phyloP scores from a whole-genome alignment of 1,140 invertebrate species.

The Trachelipus rathkii region DNA sequence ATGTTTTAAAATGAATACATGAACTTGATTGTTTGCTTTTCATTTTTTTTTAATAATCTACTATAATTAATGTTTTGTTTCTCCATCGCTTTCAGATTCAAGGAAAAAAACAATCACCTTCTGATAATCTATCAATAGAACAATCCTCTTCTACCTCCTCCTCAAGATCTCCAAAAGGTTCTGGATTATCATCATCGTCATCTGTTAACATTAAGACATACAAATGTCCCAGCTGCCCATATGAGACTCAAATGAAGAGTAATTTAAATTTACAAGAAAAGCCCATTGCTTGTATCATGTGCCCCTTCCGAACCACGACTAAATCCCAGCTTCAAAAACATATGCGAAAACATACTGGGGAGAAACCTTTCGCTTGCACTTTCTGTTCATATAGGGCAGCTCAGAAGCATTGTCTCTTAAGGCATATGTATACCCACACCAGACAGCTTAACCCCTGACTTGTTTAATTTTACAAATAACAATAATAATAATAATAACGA shows the following conservation, averaged over 20 bases:
- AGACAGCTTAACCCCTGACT: neutral
- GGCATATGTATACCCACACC: slow-evolving; percentile 24
- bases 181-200: neutral
- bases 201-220: neutral
- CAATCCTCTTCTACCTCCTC: neutral
- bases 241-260: neutral
- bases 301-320: slow-evolving; percentile 38
- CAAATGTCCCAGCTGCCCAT: neutral
- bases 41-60: too few relatives aligned
- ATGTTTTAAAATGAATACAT: neutral
- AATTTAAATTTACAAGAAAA: slow-evolving; percentile 33
- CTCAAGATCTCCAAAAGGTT: neutral
- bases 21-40: neutral
- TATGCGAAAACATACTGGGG: slow-evolving; percentile 37
- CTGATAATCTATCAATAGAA: neutral
- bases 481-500: too few relatives aligned
- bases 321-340: slow-evolving; percentile 40
- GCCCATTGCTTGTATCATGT: slow-evolving; percentile 35
- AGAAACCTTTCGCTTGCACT: slow-evolving; percentile 39
- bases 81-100: neutral
- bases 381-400: slow-evolving; percentile 31
- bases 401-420: slow-evolving; percentile 14
- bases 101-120: neutral
- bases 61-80: too few relatives aligned
- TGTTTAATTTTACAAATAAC: neutral